Evolutionary conservation across 1,140 invertebrate genomes (phyloP).

Genomic region (Drosophila athabasca): DNA sequence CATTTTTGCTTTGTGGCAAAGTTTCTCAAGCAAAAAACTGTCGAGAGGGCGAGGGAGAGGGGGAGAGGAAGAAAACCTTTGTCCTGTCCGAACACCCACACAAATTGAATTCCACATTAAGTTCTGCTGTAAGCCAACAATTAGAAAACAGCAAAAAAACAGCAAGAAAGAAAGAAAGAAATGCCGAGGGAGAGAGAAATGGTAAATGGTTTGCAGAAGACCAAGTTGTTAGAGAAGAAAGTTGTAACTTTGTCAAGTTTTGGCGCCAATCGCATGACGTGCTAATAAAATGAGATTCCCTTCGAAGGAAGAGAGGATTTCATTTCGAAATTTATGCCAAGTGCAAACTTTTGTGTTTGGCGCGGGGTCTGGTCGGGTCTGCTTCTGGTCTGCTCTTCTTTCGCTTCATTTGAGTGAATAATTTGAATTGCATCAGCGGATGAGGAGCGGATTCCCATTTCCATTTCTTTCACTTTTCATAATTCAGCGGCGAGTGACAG

Average conservation of each 20-base stretch:
- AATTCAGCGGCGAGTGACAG: constrained; percentile 62
- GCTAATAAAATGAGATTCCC: constrained; percentile 80
- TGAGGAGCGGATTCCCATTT: constrained; percentile 55
- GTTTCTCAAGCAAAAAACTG: constrained; percentile 52
- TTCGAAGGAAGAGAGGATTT: constrained; percentile 13
- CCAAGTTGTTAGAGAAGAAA: constrained; percentile 56
- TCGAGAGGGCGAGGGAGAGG: constrained; percentile 21
- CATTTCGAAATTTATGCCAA: constrained; percentile 71
- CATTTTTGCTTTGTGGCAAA: constrained; percentile 79
- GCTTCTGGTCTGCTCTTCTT: constrained; percentile 11
- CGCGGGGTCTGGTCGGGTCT: constrained; percentile 11
- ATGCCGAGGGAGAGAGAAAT: constrained; percentile 30
- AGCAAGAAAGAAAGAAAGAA: constrained; percentile 48
- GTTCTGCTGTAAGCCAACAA: constrained; percentile 78
- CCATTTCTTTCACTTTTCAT: constrained; percentile 52
- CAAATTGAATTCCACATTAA: constrained; percentile 80
- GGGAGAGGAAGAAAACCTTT: constrained; percentile 7
- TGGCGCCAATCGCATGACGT: constrained; percentile 80
- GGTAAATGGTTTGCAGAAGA: constrained; percentile 15
- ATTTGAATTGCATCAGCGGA: constrained; percentile 74
- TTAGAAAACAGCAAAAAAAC: constrained; percentile 76
- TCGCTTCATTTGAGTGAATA: constrained; percentile 79
- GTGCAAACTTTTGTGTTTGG: constrained; percentile 79
- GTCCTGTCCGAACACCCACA: constrained; percentile 28
- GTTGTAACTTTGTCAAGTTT: constrained; percentile 78